Evolutionary conservation across 2,888 invertebrate species (phyloP), one percentile per base, ranked within the genome.

Genomic region (Hypercompe scribonia): DNA sequence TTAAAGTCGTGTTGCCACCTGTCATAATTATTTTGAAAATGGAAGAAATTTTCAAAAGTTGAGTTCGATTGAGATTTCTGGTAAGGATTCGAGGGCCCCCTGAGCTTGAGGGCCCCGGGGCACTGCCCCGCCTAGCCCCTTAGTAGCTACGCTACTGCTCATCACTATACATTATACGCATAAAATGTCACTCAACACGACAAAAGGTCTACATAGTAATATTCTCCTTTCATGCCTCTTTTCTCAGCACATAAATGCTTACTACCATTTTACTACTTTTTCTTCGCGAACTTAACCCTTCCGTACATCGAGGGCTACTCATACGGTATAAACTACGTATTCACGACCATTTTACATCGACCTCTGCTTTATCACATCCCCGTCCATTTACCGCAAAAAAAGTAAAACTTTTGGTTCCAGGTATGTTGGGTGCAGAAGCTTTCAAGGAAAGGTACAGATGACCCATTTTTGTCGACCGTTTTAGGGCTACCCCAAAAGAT

Each of bases 191-290:
- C 85, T 85, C 86, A 87, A 84, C 84, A 83, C 86, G 84, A 91
- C 90, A 90, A 92, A 89, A 85, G 86, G 81, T 81, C 78, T 80
- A 75, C 81, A 74, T 86, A 87, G 86, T 88, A 88, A 88, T 86
- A 87, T 86, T 84, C 87, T 85, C 58, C 87, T 89, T 89, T 88
- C 87, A 88, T 84, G 83, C 84, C 87, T 64, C 83, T 83, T 82
- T 87, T 87, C 88, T 87, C 87, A 88, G 87, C 87, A 89, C 90
- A 89, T 92, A 92, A 93, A 92, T 90, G 91, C 90, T 91, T 90
- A 90, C 89, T 89, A 91, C 89, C 90, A 88, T 91, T 93, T 90
- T 89, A 90, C 88, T 89, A 90, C 88, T 91, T 92, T 90, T 90
- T 87, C 81, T 84, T 78, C 84, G 84, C 86, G 84, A 90, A 87